Evolutionary conservation across 2,888 invertebrate genomes (phyloP).

Genomic region (Scaptomyza cyrtandrae): DNA sequence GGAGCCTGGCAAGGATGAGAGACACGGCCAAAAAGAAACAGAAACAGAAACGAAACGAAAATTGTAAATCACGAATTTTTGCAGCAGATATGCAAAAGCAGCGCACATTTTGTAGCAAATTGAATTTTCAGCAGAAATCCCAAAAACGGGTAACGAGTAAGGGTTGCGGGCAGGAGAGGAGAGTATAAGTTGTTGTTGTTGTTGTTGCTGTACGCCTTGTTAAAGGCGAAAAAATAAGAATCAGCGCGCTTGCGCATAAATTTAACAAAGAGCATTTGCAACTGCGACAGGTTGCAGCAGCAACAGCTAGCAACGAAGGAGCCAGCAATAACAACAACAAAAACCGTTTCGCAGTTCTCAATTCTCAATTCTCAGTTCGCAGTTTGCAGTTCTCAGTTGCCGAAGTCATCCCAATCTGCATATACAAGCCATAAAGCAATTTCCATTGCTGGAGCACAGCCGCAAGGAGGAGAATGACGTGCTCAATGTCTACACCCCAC

Average conservation of each 20-base stretch:
- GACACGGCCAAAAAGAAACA: conserved; percentile 15
- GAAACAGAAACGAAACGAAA: conserved; percentile 65
- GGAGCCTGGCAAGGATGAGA: conserved; percentile 55
- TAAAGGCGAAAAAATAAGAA: conserved; percentile 81
- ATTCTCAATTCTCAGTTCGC: conserved; percentile 28
- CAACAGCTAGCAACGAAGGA: conserved; percentile 35
- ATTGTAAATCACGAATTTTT: conserved; percentile 81
- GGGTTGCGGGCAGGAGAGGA: conserved; percentile 3
- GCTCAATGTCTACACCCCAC: conserved; percentile 48
- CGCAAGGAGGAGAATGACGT: conserved; percentile 47
- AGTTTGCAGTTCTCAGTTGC: conserved; percentile 33
- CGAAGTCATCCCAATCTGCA: conserved; percentile 74
- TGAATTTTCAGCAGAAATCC: conserved; percentile 79
- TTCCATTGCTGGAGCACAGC: conserved; percentile 74
- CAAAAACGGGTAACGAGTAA: conserved; percentile 39
- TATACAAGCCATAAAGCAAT: conserved; percentile 83
- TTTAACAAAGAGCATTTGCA: conserved; percentile 65
- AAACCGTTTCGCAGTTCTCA: conserved; percentile 25
- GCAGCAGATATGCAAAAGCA: conserved; percentile 79
- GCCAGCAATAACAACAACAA: conserved; percentile 14
- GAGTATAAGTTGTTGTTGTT: conserved; percentile 26
- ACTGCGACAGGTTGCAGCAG: conserved; percentile 72
- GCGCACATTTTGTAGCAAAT: conserved; percentile 80
- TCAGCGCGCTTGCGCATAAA: conserved; percentile 81
- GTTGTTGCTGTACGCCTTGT: conserved; percentile 65